A percentile compares a stretch with the other conserved stretches of the same genome.
Evolutionary conservation across 2,888 invertebrate species (phyloP).

Genomic region (Drosophila prolongata): DNA sequence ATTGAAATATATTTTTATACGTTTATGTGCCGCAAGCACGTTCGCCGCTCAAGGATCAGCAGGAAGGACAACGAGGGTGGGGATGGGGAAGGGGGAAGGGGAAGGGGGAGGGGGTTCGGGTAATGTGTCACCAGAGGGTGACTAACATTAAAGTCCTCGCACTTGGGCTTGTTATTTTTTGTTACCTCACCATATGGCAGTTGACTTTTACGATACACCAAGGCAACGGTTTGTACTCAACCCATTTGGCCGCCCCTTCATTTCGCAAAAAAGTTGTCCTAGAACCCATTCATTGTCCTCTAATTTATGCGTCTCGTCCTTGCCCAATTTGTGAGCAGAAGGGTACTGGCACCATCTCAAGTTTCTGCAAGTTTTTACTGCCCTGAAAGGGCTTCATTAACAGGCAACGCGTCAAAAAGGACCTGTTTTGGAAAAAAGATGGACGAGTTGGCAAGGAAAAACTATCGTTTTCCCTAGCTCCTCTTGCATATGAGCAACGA

Average conservation of each 20-base stretch:
- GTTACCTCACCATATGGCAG: conserved; percentile 77
- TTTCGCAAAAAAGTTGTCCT: conserved; percentile 35
- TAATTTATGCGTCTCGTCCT: conserved; percentile 52
- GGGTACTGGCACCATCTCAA: conserved; percentile 26
- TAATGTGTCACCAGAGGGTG: conserved; percentile 51
- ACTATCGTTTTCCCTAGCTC: neutral
- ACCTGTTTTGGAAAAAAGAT: conserved; percentile 13
- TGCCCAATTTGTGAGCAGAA: conserved; percentile 50
- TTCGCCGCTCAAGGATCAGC: conserved; percentile 31
- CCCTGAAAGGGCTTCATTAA: conserved; percentile 52
- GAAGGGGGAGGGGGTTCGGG: conserved; percentile 17
- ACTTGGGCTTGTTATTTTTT: conserved; percentile 74
- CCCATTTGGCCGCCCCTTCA: conserved; percentile 5
- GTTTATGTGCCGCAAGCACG: conserved; percentile 60
- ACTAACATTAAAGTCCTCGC: conserved; percentile 33
- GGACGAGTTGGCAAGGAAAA: neutral
- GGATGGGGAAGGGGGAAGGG: neutral
- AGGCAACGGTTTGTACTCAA: conserved; percentile 7
- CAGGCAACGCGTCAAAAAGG: conserved; percentile 15
- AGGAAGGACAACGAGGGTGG: conserved; percentile 1
- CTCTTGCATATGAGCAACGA: conserved; percentile 18
- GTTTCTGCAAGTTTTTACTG: conserved; percentile 45
- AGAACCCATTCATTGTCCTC: conserved; percentile 44
- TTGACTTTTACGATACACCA: conserved; percentile 70
- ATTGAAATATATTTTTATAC: conserved; percentile 70